These are phyloP conservation scores for Stenodera caucasica DNA, from an alignment of 2,888 invertebrate species.

Conservation along the genomic window DNA sequence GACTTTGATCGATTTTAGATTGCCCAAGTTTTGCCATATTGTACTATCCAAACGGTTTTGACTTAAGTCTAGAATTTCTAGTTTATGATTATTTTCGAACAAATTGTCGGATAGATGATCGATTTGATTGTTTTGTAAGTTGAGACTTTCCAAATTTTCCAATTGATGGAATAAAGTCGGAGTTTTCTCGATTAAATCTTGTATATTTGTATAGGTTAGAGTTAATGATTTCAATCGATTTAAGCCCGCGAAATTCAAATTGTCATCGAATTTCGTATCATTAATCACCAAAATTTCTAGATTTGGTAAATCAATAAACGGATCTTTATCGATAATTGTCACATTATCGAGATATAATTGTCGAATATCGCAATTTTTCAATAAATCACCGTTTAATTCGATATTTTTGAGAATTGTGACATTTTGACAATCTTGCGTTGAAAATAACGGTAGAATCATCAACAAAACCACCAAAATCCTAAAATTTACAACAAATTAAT, in stretches of 20 bases:
- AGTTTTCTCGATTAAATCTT: neutral
- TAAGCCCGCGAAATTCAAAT: neutral
- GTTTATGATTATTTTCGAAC: neutral
- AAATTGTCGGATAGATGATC: neutral
- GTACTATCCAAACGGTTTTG: neutral
- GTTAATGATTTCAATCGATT: neutral
- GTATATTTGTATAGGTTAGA: neutral
- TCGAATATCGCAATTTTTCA: neutral
- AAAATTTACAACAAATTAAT: neutral
- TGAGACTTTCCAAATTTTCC: neutral
- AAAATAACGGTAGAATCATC: neutral
- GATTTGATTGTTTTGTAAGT: neutral
- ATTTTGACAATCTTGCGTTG: neutral
- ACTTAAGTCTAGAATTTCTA: neutral
- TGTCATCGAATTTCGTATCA: neutral
- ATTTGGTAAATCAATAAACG: neutral
- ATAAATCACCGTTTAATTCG: neutral
- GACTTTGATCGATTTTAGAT: neutral
- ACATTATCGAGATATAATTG: neutral
- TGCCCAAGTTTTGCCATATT: neutral
- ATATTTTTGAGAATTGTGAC: neutral
- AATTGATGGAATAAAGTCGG: neutral
- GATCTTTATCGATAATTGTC: neutral
- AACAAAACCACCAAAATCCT: neutral
- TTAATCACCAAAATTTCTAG: neutral